phyloP scores from a whole-genome alignment of 2,797 vertebrate genomes.

The Apogon hyalosoma region DNA sequence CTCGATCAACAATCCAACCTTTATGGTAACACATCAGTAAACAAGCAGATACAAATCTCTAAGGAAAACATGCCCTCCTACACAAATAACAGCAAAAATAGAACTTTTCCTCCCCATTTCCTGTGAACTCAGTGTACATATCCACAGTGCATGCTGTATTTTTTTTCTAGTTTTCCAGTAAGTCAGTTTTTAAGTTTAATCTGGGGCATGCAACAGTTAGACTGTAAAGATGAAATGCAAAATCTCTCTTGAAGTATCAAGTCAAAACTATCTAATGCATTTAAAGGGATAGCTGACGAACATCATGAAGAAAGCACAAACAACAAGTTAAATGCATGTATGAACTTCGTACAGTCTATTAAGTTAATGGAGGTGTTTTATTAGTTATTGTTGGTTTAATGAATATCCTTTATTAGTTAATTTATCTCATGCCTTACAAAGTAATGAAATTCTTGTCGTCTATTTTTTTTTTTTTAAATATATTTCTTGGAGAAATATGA shows the following conservation, averaged over 20 bases:
- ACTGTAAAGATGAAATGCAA: not conserved
- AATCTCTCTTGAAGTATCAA: no score
- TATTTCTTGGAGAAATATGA: not conserved
- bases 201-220: not conserved
- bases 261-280: not conserved
- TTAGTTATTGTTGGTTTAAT: not conserved
- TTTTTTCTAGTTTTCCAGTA: not conserved
- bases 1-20: constrained; percentile 9
- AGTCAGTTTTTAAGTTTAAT: not conserved
- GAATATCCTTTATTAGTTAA: not conserved
- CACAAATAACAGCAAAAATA: not conserved
- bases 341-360: not conserved
- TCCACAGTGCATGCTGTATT: not conserved
- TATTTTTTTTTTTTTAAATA: not conserved
- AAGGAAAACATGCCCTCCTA: constrained; percentile 10
- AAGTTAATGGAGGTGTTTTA: not conserved
- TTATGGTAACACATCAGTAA: constrained; percentile 19
- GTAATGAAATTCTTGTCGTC: not conserved
- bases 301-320: not conserved
- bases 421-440: not conserved
- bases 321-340: not conserved
- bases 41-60: constrained; percentile 44
- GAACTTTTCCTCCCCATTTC: not conserved
- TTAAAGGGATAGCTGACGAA: not conserved
- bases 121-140: no score